Evolutionary conservation across 1,140 invertebrate genomes (phyloP).

Genomic region (Octopus sinensis): DNA sequence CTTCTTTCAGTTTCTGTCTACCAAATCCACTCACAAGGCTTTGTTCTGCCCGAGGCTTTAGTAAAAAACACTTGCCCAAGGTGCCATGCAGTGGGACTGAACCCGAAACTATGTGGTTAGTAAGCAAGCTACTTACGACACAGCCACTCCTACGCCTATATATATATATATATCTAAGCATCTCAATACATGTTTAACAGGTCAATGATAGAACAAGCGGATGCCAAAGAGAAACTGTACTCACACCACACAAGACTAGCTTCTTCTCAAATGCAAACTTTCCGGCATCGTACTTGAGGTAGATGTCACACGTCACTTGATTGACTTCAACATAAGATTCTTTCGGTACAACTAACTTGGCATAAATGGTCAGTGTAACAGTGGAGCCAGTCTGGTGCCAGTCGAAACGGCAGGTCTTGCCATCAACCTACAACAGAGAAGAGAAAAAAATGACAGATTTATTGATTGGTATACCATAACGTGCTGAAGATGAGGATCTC

Average conservation of each 20-base stretch:
- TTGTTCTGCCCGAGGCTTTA: no score
- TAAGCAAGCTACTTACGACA: background rate
- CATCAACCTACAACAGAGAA: constrained; percentile 54
- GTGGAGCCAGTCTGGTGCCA: constrained; percentile 83
- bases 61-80: background rate
- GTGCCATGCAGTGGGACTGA: background rate
- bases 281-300: constrained; percentile 77
- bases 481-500: background rate
- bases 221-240: constrained; percentile 36
- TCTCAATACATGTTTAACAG: background rate
- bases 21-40: no score
- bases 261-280: constrained; percentile 72
- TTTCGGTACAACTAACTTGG: constrained; percentile 82
- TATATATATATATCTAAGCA: background rate
- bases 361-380: constrained; percentile 83
- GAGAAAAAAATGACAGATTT: background rate
- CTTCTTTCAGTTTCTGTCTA: no score
- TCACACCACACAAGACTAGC: constrained; percentile 81
- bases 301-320: constrained; percentile 74
- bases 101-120: background rate
- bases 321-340: constrained; percentile 77
- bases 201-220: background rate
- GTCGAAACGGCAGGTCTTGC: constrained; percentile 80
- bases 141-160: background rate
- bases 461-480: background rate